A percentile compares a stretch with the other conserved stretches of the same genome.
These are phyloP conservation scores for Thymallus thymallus DNA, from an alignment of 2,113 vertebrate genomes.

Conservation along the genomic window DNA sequence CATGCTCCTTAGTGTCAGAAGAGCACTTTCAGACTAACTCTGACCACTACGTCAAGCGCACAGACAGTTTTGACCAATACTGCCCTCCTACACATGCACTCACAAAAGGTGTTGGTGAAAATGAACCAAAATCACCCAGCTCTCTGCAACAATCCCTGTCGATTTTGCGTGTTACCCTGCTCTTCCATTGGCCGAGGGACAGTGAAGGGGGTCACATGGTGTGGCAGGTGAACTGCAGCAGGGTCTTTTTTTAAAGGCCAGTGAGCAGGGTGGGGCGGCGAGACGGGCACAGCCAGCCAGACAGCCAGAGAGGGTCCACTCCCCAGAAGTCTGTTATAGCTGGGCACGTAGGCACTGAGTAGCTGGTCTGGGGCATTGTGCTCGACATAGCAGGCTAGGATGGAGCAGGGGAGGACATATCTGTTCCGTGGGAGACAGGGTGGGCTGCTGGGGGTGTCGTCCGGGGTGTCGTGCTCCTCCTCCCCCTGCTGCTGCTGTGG, in stretches of 20 bases:
- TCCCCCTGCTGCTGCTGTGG: conserved; percentile 35
- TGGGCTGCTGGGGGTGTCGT: conserved; percentile 30
- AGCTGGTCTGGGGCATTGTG: neutral
- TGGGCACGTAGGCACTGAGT: neutral
- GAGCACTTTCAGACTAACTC: neutral
- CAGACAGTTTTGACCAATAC: conserved; percentile 9
- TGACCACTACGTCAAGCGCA: neutral
- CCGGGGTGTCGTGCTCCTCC: neutral
- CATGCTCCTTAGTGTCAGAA: neutral
- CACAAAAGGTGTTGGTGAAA: conserved; percentile 28
- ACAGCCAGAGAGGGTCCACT: neutral
- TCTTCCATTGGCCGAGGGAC: conserved; percentile 16
- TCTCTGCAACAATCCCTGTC: conserved; percentile 28
- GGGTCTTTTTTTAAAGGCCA: conserved; percentile 28
- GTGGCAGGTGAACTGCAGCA: conserved; percentile 40
- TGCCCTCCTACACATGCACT: neutral
- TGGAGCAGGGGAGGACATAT: conserved; percentile 30
- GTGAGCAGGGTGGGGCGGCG: neutral
- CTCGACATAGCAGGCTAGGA: conserved; percentile 15
- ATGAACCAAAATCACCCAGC: conserved; percentile 33
- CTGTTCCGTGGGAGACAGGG: conserved; percentile 8
- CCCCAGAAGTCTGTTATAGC: neutral
- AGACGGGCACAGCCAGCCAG: conserved; percentile 3
- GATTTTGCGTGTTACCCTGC: conserved; percentile 37
- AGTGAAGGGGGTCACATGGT: conserved; percentile 10